phyloP scores from a whole-genome alignment of 2,113 vertebrate species.

The Actenoides lindsayi region DNA sequence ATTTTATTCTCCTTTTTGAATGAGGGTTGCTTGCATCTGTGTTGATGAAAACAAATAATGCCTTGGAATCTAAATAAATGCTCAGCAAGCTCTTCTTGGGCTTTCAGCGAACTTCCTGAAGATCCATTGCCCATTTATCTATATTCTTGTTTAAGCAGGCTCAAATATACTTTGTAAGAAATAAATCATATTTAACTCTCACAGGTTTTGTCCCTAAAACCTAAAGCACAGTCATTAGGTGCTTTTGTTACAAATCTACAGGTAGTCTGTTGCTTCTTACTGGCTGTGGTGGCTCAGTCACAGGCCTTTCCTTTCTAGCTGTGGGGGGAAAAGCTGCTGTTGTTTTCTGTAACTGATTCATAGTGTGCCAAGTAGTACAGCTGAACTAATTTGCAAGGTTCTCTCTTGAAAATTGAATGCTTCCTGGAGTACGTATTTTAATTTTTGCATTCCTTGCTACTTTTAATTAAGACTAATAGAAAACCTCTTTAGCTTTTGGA shows the following conservation, averaged over 20 bases:
- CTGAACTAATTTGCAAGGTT: slow-evolving; percentile 20
- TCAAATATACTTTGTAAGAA: neutral
- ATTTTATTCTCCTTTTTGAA: neutral
- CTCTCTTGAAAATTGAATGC: slow-evolving; percentile 19
- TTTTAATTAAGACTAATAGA: slow-evolving; percentile 12
- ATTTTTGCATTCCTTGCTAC: slow-evolving; percentile 8
- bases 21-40: neutral
- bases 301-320: neutral
- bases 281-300: neutral
- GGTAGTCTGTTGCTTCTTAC: neutral
- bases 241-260: neutral
- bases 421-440: slow-evolving; percentile 18
- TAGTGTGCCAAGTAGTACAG: neutral
- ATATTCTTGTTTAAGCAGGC: neutral
- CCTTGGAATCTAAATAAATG: neutral
- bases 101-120: neutral
- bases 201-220: neutral
- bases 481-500: neutral
- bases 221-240: neutral
- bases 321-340: neutral
- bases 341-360: slow-evolving; percentile 26
- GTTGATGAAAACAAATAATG: neutral
- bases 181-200: neutral
- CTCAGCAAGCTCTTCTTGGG: neutral
- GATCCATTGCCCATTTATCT: neutral